Base-by-base conservation (phyloP, 2,797 vertebrate genomes). In the Helarctos malayanus region DNA sequence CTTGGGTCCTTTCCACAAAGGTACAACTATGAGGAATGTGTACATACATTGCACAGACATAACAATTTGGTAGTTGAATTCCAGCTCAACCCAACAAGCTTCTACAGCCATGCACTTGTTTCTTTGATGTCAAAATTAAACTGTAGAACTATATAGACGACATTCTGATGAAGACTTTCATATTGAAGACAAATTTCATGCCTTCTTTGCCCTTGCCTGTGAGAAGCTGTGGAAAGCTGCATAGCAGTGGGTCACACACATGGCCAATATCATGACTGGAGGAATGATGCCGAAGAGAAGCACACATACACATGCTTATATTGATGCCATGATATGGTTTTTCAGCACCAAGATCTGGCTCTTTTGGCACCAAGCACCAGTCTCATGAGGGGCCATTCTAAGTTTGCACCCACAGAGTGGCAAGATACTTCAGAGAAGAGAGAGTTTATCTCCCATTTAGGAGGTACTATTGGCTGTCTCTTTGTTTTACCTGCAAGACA, bases 181-280 rank as follows among this genome's bases (percentile, higher is more conserved):
- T 76, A 32, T 4, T 61, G 25, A 38, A 91, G 7, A 71, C 32
- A 83, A 76, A 86, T 35, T 18, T 16, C 23, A 71, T 61, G 29
- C 2, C 8, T 87, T 59, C 13, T 65, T 94, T 65, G 18, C 1
- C 71, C 14, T 59, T 68, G 12, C 29, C 49, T 75, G 52, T 59
- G 19, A 57, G 27, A 83, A n/a, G 11, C 8, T 65, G n/a, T 35
- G 0, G 99, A 99, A 13, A 99, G 99, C 79, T 99, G 99, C 96
- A 99, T 99, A 6, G 99, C 99, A 84, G 99, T 99, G 0, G 99
- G 99, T 32, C 99, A 99, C 1, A 98, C 98, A 32, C 99, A 99
- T n/a, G 99, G 99, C n/a, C 99, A 99, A 98, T 99, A 99, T 80
- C 99, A 99, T 32, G 91, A 99, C 75, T 99, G 99, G 99, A 99